These are phyloP conservation scores for Podarcis lilfordi DNA, from an alignment of 2,797 vertebrate species.

Conservation along the genomic window DNA sequence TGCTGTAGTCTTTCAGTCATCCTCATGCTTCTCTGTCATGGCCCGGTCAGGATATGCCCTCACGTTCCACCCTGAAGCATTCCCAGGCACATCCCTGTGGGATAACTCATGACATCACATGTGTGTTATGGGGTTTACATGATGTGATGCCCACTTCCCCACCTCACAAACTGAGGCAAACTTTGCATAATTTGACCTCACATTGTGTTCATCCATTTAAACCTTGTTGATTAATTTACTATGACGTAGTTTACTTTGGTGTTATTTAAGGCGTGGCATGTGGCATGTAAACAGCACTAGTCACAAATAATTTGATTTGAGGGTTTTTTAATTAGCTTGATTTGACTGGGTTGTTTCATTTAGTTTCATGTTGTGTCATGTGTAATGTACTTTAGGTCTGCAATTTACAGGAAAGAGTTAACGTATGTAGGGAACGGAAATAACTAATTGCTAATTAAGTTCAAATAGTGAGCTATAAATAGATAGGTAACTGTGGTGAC, in stretches of 20 bases:
- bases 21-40: neutral
- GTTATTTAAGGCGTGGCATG: neutral
- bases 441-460: neutral
- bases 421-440: neutral
- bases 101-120: neutral
- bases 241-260: neutral
- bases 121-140: neutral
- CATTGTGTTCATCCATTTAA: neutral
- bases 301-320: slow-evolving; percentile 9
- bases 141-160: neutral
- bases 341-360: neutral
- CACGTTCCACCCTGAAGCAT: neutral
- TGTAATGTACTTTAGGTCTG: neutral
- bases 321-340: neutral
- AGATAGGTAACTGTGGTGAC: neutral
- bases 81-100: neutral
- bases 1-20: neutral
- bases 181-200: neutral
- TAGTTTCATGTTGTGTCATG: neutral
- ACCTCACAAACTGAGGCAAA: neutral
- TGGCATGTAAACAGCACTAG: neutral
- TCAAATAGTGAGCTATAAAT: neutral
- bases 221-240: neutral
- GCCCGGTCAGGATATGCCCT: no score
- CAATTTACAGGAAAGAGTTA: neutral